These are phyloP conservation scores for Elegia similella DNA, from an alignment of 2,888 invertebrate genomes.

Conservation along the genomic window DNA sequence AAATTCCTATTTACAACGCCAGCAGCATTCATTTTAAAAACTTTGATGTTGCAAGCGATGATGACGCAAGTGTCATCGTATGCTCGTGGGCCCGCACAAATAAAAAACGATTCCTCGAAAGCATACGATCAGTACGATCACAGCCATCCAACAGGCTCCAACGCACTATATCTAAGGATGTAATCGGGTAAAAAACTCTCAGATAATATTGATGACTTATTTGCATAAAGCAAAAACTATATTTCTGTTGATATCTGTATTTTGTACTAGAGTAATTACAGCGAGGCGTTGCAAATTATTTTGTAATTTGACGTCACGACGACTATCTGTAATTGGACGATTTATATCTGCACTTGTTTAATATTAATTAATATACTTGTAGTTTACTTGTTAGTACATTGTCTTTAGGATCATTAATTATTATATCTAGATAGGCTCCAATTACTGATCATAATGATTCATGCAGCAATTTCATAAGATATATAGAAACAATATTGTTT, in stretches of 20 bases:
- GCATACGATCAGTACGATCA: no score
- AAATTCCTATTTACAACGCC: no score
- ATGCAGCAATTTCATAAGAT: background rate
- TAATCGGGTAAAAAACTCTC: no score
- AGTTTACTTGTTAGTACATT: background rate
- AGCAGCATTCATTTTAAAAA: no score
- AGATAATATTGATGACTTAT: no score
- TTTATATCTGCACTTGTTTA: conserved; percentile 28
- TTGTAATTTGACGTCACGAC: conserved; percentile 60
- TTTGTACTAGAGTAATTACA: conserved; percentile 22
- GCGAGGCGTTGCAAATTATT: conserved; percentile 51
- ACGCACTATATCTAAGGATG: no score
- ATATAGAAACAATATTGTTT: no score
- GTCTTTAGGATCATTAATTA: background rate
- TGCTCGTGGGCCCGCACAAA: no score
- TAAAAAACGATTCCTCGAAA: no score
- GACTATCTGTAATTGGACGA: conserved; percentile 31
- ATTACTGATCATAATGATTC: background rate
- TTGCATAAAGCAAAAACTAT: conserved; percentile 33
- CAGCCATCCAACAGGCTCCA: no score
- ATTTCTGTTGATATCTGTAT: background rate
- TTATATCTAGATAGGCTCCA: background rate
- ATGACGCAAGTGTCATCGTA: no score
- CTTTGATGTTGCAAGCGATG: no score
- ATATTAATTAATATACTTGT: background rate